Base-by-base conservation (phyloP, 2,797 vertebrate species). In the Graptemys geographica region DNA sequence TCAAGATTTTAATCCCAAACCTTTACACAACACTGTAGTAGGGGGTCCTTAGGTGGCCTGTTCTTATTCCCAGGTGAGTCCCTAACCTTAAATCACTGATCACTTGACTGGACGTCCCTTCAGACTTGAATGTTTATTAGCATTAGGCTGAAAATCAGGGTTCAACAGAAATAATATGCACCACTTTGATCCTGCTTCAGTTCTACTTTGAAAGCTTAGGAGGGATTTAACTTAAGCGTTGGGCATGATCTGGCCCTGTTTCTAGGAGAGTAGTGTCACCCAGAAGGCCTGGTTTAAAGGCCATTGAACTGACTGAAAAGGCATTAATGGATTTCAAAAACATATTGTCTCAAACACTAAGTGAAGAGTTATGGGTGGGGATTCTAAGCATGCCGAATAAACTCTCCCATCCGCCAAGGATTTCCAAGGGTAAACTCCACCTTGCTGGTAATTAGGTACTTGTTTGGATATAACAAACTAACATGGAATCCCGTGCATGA, bases 401-500 rank as follows among this genome's bases (percentile, higher is more conserved):
- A 69, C 8, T 37, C n/a, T 41, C n/a, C n/a, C 19, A 21, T 37
- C 8, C 65, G 1, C 19, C 19, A 23, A 21, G 33, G n/a, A 19
- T 2, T 37, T n/a, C 33, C n/a, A 37, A 21, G 9, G 7, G 8
- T 19, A 37, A 69, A 18, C 7, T 8, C 18, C 65, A 69, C 8
- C 8, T 37, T 69, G 18, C n/a, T n/a, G 8, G 9, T 19, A 37
- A 10, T n/a, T n/a, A 4, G 33, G 10, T 79, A 12, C 28, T 55
- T 79, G 2, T 10, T 31, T 11, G 10, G 8, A 33, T 90, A 82
- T 5, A 12, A n/a, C 1, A 47, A 25, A 62, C 6, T 78, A 9
- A 90, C 57, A 37, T 1, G 8, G 6, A 87, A 83, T 76, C 27
- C 13, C 4, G 2, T 5, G 11, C 2, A 6, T 0, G 0, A 81